Evolutionary conservation across 37 sponge, comb jelly and placozoan genomes (phyloP).

Genomic region (Aphrocallistes beatrix): DNA sequence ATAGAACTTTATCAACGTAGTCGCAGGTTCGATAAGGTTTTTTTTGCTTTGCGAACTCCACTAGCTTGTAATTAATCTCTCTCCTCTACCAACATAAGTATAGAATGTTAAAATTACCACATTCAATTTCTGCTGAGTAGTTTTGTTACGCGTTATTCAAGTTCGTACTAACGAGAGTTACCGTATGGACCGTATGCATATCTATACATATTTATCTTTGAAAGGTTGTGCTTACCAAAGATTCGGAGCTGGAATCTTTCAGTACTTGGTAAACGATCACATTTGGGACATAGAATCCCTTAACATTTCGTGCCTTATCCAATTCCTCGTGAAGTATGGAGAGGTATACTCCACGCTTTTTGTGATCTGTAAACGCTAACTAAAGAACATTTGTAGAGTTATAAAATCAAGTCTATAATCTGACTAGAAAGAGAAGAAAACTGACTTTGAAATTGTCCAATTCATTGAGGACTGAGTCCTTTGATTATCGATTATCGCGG

Average conservation of each 20-base stretch:
- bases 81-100: background rate
- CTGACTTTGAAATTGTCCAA: background rate
- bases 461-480: constrained; percentile 10
- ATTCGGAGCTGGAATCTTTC: background rate
- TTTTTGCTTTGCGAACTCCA: background rate
- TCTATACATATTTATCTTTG: too few relatives aligned
- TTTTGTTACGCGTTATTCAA: too few relatives aligned
- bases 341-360: constrained; percentile 11
- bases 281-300: background rate
- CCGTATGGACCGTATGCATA: too few relatives aligned
- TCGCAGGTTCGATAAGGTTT: background rate
- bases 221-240: background rate
- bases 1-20: constrained; percentile 7
- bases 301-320: constrained; percentile 1
- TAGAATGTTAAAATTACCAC: too few relatives aligned
- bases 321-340: background rate
- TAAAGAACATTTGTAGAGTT: background rate
- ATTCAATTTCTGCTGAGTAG: too few relatives aligned
- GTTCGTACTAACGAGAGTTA: background rate
- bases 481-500: background rate
- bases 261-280: background rate
- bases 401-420: background rate
- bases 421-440: background rate
- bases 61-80: background rate
- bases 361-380: constrained; percentile 4